These are phyloP conservation scores for Herpailurus yagouaroundi DNA, from an alignment of 2,113 vertebrate genomes.

Conservation along the genomic window DNA sequence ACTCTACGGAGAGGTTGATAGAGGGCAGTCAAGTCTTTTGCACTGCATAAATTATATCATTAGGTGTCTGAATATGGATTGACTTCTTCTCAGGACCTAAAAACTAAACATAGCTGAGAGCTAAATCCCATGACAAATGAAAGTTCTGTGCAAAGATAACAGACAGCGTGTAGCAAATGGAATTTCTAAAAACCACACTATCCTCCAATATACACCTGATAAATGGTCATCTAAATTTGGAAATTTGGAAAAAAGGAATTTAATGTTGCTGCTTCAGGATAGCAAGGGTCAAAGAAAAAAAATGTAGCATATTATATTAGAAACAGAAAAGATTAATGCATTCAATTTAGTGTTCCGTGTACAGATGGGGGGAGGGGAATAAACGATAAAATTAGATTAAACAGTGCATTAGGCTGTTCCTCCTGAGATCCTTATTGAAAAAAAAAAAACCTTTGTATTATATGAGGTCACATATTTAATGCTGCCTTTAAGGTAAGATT, in stretches of 20 bases:
- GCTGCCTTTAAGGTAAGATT: not conserved
- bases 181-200: constrained; percentile 87
- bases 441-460: not conserved
- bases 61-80: constrained; percentile 89
- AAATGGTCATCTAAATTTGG: constrained; percentile 85
- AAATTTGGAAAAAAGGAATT: constrained; percentile 82
- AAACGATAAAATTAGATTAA: not conserved
- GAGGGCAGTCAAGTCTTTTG: constrained; percentile 88
- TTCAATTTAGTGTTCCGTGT: constrained; percentile 49
- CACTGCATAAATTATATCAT: constrained; percentile 87
- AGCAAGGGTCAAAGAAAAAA: constrained; percentile 71
- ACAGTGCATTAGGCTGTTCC: not conserved
- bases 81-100: constrained; percentile 89
- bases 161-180: constrained; percentile 89
- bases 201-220: constrained; percentile 89
- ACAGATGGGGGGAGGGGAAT: not conserved
- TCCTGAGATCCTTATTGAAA: not conserved
- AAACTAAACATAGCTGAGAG: constrained; percentile 91
- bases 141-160: constrained; percentile 88
- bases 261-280: constrained; percentile 78
- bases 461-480: not conserved
- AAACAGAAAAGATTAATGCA: constrained; percentile 56
- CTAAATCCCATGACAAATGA: constrained; percentile 92
- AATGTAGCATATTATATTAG: constrained; percentile 39
- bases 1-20: constrained; percentile 86